Base-by-base conservation (phyloP, 2,888 invertebrate species). In the Brachyptera risi region DNA sequence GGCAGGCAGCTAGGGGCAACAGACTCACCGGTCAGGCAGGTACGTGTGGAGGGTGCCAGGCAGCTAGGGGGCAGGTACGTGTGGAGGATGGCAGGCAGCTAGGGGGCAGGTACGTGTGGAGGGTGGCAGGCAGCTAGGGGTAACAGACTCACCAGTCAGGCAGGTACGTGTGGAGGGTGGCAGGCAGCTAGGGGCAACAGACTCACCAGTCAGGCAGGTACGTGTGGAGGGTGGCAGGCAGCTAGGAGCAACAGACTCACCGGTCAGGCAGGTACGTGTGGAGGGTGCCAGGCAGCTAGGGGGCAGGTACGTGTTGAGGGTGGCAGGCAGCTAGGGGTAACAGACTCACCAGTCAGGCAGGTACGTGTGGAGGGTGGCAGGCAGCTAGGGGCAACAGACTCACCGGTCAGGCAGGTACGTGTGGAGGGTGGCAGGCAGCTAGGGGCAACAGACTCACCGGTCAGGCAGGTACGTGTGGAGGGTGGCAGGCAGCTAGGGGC, bases 101-200 rank as follows among this genome's bases (percentile, higher is more conserved):
- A n/a, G n/a, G n/a, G n/a, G 94, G 92, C 66, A 95, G 77, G 78
- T 95, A 96, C 65, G 92, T 90, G 79, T 96, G 95, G 66, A 96
- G 78, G 58, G 96, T 82, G 31, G 96, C 96, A n/a, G n/a, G n/a
- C n/a, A n/a, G n/a, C n/a, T n/a, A n/a, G n/a, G n/a, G n/a, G n/a
- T n/a, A n/a, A n/a, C n/a, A n/a, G 11, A 31, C 31, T 31, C 31
- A 54, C 54, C 35, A 71, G 65, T 88, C 85, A 24, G 94, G 92
- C 66, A 95, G 77, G 78, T 95, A 96, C 65, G 92, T 90, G 79
- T 96, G 95, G 66, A 96, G 78, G 58, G 96, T 82, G 31, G 96
- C 96, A n/a, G n/a, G n/a, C n/a, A n/a, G n/a, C n/a, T n/a, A n/a
- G n/a, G n/a, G n/a, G n/a, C n/a, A n/a, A n/a, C n/a, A n/a, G 11